A percentile compares a stretch with the other conserved stretches of the same genome.
Conservation (phyloP, 2,888 invertebrate species). For the Epicampocera succincta region DNA sequence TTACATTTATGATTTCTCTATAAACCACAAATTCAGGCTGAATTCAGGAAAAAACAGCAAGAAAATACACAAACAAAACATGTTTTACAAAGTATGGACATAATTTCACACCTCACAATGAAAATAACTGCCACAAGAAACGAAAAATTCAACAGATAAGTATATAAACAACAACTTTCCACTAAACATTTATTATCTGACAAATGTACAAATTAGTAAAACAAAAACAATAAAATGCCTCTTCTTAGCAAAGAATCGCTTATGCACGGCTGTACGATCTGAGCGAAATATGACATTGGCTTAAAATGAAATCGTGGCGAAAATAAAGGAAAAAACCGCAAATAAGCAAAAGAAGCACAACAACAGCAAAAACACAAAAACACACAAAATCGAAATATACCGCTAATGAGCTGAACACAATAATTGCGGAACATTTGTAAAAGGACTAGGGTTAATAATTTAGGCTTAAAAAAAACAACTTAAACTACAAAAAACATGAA, state of each 20-base stretch:
- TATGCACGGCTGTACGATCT: background rate
- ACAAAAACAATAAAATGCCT: constrained; percentile 67
- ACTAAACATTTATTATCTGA: constrained; percentile 70
- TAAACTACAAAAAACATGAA: constrained; percentile 60
- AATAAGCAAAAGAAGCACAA: constrained; percentile 16
- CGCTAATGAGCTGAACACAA: constrained; percentile 73
- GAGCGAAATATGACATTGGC: constrained; percentile 42
- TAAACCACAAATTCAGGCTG: constrained; percentile 36
- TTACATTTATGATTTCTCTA: constrained; percentile 61
- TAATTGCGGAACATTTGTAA: constrained; percentile 70
- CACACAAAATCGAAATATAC: constrained; percentile 65
- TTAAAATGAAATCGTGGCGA: constrained; percentile 62
- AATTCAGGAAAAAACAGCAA: background rate
- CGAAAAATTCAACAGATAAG: constrained; percentile 16
- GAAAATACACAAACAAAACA: constrained; percentile 44
- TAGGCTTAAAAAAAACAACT: constrained; percentile 69
- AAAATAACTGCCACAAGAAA: constrained; percentile 34
- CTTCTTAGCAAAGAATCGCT: constrained; percentile 40
- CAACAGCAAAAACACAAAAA: constrained; percentile 3
- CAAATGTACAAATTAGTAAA: constrained; percentile 70
- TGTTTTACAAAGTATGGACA: constrained; percentile 66
- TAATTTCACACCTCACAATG: constrained; percentile 64
- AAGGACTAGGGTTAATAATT: constrained; percentile 70
- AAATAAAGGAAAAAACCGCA: constrained; percentile 47
- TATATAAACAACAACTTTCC: constrained; percentile 68